Conservation (phyloP, 2,113 vertebrate genomes). For the Ammospiza nelsoni region DNA sequence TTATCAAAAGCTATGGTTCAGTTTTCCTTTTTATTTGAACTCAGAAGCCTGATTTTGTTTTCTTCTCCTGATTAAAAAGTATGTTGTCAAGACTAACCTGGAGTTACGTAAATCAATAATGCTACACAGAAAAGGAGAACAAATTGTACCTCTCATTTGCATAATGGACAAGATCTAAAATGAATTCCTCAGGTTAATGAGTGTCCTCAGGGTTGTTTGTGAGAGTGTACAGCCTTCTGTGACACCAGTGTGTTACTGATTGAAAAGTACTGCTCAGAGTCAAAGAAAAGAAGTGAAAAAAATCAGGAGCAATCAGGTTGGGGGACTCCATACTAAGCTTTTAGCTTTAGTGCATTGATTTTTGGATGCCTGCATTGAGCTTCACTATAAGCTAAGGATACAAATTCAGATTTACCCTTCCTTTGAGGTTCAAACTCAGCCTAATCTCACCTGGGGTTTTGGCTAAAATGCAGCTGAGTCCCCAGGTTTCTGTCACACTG, state of each 20-base stretch:
- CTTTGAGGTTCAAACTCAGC: constrained; percentile 41
- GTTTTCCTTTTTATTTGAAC: not conserved
- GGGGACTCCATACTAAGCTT: not conserved
- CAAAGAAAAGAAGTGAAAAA: not conserved
- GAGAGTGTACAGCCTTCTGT: not conserved
- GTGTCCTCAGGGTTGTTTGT: not conserved
- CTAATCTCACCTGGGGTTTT: constrained; percentile 43
- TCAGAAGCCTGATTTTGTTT: not conserved
- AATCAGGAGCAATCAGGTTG: not conserved
- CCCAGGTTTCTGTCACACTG: constrained; percentile 2
- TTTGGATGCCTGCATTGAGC: constrained; percentile 19
- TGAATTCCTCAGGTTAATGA: constrained; percentile 29
- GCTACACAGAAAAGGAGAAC: not conserved
- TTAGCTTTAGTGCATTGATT: constrained; percentile 41
- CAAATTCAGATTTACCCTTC: constrained; percentile 54
- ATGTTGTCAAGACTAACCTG: not conserved
- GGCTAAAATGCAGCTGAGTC: not conserved
- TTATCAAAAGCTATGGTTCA: not conserved
- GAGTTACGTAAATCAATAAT: constrained; percentile 37
- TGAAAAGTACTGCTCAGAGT: not conserved
- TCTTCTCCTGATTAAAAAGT: constrained; percentile 1
- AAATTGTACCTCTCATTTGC: constrained; percentile 2
- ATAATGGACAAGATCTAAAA: constrained; percentile 18
- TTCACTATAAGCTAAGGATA: constrained; percentile 44
- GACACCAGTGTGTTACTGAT: not conserved